These are phyloP conservation scores for Nephrocerus scutellatus DNA, from an alignment of 2,888 invertebrate genomes.

Conservation along the genomic window DNA sequence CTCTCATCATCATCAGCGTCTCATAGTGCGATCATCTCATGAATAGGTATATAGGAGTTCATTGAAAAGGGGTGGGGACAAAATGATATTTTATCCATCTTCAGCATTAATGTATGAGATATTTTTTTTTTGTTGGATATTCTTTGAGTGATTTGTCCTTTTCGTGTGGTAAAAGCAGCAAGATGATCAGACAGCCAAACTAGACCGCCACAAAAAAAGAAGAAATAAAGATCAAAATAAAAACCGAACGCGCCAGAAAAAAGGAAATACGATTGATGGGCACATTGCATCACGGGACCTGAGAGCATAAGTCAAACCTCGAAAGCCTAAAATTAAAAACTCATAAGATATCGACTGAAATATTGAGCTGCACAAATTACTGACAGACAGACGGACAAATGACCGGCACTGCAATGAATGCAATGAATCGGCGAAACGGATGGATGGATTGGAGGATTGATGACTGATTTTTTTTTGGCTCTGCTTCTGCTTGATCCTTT, in stretches of 20 bases:
- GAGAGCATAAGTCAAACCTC: no score
- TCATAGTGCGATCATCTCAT: no score
- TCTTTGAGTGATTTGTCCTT: conserved; percentile 35
- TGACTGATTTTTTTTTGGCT: neutral
- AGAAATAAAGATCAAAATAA: conserved; percentile 8
- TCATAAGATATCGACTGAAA: conserved; percentile 49
- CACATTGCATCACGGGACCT: no score
- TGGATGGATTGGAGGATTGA: neutral
- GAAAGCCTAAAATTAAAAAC: conserved; percentile 47
- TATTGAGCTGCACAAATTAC: conserved; percentile 47
- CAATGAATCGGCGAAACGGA: no score
- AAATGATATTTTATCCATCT: conserved; percentile 47
- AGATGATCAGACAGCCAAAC: neutral
- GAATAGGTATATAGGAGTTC: no score
- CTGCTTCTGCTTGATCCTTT: conserved; percentile 1
- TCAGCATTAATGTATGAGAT: no score
- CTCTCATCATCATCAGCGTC: no score
- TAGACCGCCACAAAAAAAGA: neutral
- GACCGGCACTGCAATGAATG: no score
- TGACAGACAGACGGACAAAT: conserved; percentile 39
- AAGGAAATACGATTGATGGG: conserved; percentile 44
- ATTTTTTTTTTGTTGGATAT: no score
- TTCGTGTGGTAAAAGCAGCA: conserved; percentile 29
- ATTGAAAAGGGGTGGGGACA: conserved; percentile 39
- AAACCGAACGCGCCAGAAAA: conserved; percentile 1